A percentile compares a stretch with the other conserved stretches of the same genome.
Evolutionary conservation across 2,113 vertebrate genomes (phyloP).

Genomic region (Lucifuga dentata): DNA sequence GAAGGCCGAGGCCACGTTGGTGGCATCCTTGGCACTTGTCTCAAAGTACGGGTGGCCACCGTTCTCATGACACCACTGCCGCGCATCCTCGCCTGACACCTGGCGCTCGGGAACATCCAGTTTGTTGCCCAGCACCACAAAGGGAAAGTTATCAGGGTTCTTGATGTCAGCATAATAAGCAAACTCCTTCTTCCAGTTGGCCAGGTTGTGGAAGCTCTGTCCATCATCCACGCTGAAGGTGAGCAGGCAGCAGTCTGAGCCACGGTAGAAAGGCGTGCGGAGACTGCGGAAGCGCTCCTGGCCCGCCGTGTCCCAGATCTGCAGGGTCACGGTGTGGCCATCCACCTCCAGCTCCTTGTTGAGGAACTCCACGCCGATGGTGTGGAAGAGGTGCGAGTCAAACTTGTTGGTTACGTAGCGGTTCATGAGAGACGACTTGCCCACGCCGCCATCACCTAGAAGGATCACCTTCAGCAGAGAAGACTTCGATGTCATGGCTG

Average conservation of each 20-base stretch:
- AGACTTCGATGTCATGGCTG: constrained; percentile 88
- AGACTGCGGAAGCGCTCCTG: constrained; percentile 97
- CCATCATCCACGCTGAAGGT: constrained; percentile 96
- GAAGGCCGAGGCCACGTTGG: constrained; percentile 92
- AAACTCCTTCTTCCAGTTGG: constrained; percentile 98
- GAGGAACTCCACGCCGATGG: constrained; percentile 96
- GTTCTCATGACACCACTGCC: constrained; percentile 93
- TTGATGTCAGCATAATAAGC: constrained; percentile 95
- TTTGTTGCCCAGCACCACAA: constrained; percentile 96
- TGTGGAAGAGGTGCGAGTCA: constrained; percentile 95
- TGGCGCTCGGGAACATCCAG: constrained; percentile 91
- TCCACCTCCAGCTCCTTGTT: constrained; percentile 98
- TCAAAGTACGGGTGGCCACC: constrained; percentile 96
- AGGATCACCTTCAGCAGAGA: constrained; percentile 95
- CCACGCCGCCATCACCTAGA: constrained; percentile 94
- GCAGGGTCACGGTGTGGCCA: constrained; percentile 92
- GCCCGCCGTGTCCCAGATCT: constrained; percentile 98
- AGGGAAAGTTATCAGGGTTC: constrained; percentile 92
- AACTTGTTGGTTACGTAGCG: constrained; percentile 97
- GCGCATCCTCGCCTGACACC: constrained; percentile 91
- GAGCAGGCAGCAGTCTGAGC: constrained; percentile 97
- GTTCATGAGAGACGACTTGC: constrained; percentile 99
- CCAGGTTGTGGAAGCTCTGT: constrained; percentile 94
- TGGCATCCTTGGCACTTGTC: constrained; percentile 95
- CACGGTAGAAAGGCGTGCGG: constrained; percentile 95